Evolutionary conservation across 2,797 vertebrate species (phyloP), one percentile per base, ranked within the genome.

Genomic region (Apodemus agrarius): DNA sequence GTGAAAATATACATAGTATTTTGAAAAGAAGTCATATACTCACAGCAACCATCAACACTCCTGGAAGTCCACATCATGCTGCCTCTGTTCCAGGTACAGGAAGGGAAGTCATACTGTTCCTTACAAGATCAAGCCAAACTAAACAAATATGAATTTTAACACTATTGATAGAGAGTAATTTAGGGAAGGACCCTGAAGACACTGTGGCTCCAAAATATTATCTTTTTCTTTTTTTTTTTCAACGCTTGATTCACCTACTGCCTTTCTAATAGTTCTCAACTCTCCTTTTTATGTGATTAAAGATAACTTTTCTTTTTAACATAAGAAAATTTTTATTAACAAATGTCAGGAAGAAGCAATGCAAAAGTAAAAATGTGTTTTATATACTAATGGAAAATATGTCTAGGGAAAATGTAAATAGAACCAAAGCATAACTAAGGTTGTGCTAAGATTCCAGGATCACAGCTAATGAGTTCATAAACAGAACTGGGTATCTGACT

Each of bases 211-310:
- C 81, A 76, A 49, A 65, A 37, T n/a, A 86, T 92, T 91, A 49
- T 78, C 90, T 95, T 31, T 89, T 46, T 81, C 34, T 16, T 82
- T 0, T 92, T 96, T 78, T 54, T 67, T 76, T 93, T 96, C 9
- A 78, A 83, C 69, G 14, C 88, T 91, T 14, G 0, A 10, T 93
- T 81, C 74, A 40, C n/a, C 86, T 84, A 76, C 89, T 49, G 94
- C 16, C 29, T 91, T 22, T 59, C 16, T 13, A 89, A 43, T 90
- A 97, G 31, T 90, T 95, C 91, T 74, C 93, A 69, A 67, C 69
- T 91, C 43, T 96, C 40, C 57, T 96, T 69, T 97, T 61, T 97
- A 82, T 65, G 94, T 24, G 54, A 3, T 69, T 93, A 96, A 74
- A 97, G 90, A 94, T 8, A 61, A 65, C 40, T 59, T 88, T 81